Percentiles rank a stretch among this genome's conserved stretches.
Evolutionary conservation across 2,888 invertebrate species (phyloP).

Genomic region (Carterocephalus palaemon): DNA sequence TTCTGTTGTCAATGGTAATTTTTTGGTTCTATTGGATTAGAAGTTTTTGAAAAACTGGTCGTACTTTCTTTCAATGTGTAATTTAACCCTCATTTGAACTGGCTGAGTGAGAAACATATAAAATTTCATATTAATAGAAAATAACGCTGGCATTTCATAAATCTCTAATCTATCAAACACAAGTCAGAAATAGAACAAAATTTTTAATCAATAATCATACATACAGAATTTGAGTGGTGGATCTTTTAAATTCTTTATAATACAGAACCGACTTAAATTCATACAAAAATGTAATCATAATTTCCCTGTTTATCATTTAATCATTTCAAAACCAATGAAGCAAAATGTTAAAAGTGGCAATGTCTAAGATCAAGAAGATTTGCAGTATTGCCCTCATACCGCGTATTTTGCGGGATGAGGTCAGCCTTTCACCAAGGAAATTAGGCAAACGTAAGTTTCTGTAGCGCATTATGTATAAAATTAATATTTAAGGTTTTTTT

Average conservation of each 20-base stretch:
- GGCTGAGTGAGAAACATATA: too few relatives aligned
- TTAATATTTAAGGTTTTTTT: too few relatives aligned
- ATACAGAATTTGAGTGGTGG: conserved; percentile 15
- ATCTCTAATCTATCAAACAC: conserved; percentile 1
- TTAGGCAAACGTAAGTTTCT: conserved; percentile 45
- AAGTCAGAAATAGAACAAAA: conserved; percentile 18
- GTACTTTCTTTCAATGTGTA: too few relatives aligned
- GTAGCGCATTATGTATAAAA: too few relatives aligned
- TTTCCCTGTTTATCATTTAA: conserved; percentile 48
- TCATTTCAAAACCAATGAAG: conserved; percentile 17
- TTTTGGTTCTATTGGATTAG: too few relatives aligned
- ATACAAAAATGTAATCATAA: conserved; percentile 49
- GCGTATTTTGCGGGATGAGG: conserved; percentile 39
- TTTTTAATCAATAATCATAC: conserved; percentile 15
- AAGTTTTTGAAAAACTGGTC: too few relatives aligned
- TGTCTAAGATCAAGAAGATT: conserved; percentile 45
- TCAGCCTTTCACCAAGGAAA: conserved; percentile 36
- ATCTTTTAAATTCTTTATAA: too few relatives aligned
- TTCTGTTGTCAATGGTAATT: too few relatives aligned
- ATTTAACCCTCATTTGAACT: too few relatives aligned
- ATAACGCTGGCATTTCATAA: conserved; percentile 3
- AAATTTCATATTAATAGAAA: neutral
- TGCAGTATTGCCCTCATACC: conserved; percentile 39
- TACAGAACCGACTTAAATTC: too few relatives aligned
- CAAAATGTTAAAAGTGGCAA: conserved; percentile 46